phyloP scores from a whole-genome alignment of 2,888 invertebrate genomes.

The Campoplex capitator region DNA sequence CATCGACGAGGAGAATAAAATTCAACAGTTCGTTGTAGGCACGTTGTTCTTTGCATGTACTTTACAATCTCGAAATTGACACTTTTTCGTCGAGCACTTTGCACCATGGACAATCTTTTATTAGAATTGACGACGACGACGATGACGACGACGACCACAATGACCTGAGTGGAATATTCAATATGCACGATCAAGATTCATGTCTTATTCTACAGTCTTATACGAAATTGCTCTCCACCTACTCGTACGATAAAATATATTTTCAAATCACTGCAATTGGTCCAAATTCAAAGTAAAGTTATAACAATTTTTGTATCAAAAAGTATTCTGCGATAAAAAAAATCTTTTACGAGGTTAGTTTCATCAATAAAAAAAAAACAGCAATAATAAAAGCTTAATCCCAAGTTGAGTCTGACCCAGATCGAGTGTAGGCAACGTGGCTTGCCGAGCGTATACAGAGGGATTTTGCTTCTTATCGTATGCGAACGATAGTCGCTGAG shows the following conservation, averaged over 20 bases:
- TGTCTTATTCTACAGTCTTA: slow-evolving; percentile 65
- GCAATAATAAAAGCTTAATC: slow-evolving; percentile 55
- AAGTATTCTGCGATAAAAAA: neutral
- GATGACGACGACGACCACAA: slow-evolving; percentile 48
- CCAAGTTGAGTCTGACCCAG: slow-evolving; percentile 73
- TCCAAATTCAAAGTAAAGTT: slow-evolving; percentile 8
- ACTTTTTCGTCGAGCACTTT: slow-evolving; percentile 53
- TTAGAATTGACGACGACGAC: slow-evolving; percentile 48
- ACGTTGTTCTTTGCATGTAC: slow-evolving; percentile 4
- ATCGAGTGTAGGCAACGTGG: slow-evolving; percentile 65
- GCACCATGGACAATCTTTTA: slow-evolving; percentile 46
- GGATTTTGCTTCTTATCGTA: slow-evolving; percentile 57
- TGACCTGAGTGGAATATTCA: slow-evolving; percentile 63
- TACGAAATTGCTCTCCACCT: slow-evolving; percentile 67
- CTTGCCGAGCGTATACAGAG: slow-evolving; percentile 18
- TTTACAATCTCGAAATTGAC: slow-evolving; percentile 45
- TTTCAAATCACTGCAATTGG: neutral
- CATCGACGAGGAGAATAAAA: slow-evolving; percentile 1
- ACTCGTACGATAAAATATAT: slow-evolving; percentile 19
- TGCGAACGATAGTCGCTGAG: slow-evolving; percentile 40
- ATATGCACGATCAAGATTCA: slow-evolving; percentile 51
- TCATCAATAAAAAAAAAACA: neutral
- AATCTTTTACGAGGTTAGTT: neutral
- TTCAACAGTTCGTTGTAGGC: slow-evolving; percentile 20
- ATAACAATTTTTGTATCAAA: neutral